Percentiles rank a stretch among this genome's conserved stretches.
Evolutionary conservation across 1,140 invertebrate species (phyloP).

Genomic region (Drosophila lowei): DNA sequence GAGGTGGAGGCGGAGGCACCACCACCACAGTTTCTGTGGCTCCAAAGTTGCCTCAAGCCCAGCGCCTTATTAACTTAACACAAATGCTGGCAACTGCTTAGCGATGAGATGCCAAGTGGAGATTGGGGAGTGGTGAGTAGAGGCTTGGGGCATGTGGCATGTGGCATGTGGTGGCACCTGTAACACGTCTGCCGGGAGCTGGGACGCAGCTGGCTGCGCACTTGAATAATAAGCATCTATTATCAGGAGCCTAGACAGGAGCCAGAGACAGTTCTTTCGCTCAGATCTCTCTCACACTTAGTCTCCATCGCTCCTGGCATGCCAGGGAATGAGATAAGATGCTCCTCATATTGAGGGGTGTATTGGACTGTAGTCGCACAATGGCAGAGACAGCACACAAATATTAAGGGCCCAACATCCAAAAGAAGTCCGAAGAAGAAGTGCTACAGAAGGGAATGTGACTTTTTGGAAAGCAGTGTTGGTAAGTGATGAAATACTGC

Average conservation of each 20-base stretch:
- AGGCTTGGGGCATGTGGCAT: neutral
- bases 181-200: constrained; percentile 31
- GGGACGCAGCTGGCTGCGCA: constrained; percentile 56
- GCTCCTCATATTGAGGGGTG: too few species aligned
- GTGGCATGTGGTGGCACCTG: constrained; percentile 56
- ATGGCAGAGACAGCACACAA: too few species aligned
- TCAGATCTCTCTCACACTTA: neutral
- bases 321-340: too few species aligned
- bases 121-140: neutral
- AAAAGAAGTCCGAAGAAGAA: too few species aligned
- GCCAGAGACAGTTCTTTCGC: constrained; percentile 6
- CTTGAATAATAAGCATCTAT: constrained; percentile 75
- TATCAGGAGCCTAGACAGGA: constrained; percentile 48
- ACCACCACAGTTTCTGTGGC: neutral
- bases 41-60: constrained; percentile 4
- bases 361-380: too few species aligned
- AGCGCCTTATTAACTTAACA: constrained; percentile 71
- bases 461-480: too few species aligned
- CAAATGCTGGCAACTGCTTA: constrained; percentile 64
- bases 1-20: too few species aligned
- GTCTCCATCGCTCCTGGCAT: too few species aligned
- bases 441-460: too few species aligned
- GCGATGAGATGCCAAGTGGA: constrained; percentile 19
- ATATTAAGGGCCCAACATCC: too few species aligned
- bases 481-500: too few species aligned